Evolutionary conservation across 2,113 vertebrate genomes (phyloP).

Genomic region (Salvelinus fontinalis): DNA sequence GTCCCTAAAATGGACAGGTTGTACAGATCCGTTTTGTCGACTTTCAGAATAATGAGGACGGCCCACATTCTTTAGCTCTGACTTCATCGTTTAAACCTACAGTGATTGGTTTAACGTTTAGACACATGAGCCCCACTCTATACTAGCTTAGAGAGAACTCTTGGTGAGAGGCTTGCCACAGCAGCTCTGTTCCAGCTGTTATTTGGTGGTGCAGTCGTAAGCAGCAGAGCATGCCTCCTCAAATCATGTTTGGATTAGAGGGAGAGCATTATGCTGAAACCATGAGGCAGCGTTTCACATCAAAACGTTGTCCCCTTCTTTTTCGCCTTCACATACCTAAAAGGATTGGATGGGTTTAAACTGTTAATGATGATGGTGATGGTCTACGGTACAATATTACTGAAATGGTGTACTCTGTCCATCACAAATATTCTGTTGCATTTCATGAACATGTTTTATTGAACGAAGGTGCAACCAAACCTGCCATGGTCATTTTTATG

Average conservation of each 20-base stretch:
- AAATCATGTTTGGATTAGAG: no score
- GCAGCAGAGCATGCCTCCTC: neutral
- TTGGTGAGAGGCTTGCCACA: neutral
- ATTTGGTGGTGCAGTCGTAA: neutral
- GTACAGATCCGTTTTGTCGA: constrained; percentile 33
- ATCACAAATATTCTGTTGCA: neutral
- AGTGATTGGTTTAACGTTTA: no score
- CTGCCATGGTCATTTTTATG: neutral
- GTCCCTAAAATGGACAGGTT: constrained; percentile 48
- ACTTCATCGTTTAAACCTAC: constrained; percentile 50
- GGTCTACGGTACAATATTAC: neutral
- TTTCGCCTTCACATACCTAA: neutral
- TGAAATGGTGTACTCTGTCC: neutral
- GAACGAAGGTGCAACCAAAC: neutral
- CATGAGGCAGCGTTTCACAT: neutral
- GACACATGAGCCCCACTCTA: neutral
- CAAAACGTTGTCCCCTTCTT: neutral
- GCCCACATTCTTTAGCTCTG: constrained; percentile 65
- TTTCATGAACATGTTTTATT: neutral
- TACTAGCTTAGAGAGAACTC: neutral
- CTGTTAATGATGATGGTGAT: neutral
- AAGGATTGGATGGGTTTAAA: neutral
- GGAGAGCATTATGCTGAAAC: no score
- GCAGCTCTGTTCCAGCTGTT: neutral
- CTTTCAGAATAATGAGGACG: constrained; percentile 50